Evolutionary conservation across 2,888 invertebrate genomes (phyloP), one percentile per base, ranked within the genome.

Genomic region (Mythimna lalbum): DNA sequence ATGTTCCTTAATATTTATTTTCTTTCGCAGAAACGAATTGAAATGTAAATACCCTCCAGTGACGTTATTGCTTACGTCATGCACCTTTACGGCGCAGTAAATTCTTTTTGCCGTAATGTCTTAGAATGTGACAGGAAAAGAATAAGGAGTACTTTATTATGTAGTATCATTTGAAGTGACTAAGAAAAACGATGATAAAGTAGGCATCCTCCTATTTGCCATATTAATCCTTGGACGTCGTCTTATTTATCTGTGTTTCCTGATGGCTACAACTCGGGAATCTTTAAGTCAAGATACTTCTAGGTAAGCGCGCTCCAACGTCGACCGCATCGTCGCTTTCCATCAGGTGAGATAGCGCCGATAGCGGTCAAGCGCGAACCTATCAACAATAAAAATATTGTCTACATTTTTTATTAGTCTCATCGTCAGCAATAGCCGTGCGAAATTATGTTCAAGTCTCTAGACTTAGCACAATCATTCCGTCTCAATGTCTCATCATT

Each of bases 31-130:
- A 63, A 57, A 56, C 31, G 57, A 55, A 80, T 64, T 63, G 64
- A 64, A 67, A 79, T 73, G 56, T 50, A 63, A 63, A 75, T 66
- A 55, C 56, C 60, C 61, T 76, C 63, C 56, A 63, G 62, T 79
- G 83, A 83, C 69, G 76, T 55, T 59, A 63, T 70, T 6, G 60
- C 55, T 75, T 65, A 68, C 80, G 80, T 82, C 83, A 79, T 79
- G 36, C 59, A 56, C 63, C 75, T 82, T 56, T 69, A 69, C 57
- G 68, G 61, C 65, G 72, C 62, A 71, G 19, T 69, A 63, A 61
- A 63, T 71, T 65, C 14, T 69, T 65, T 65, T 76, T 67, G 43
- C n/a, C 50, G 5, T 52, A 55, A 78, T 56, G 43, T 39, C 49
- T 65, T 33, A 39, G 5, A 50, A 61, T 62, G n/a, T 76, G 56